Conservation (phyloP, 2,113 vertebrate genomes). For the Probosciger aterrimus region DNA sequence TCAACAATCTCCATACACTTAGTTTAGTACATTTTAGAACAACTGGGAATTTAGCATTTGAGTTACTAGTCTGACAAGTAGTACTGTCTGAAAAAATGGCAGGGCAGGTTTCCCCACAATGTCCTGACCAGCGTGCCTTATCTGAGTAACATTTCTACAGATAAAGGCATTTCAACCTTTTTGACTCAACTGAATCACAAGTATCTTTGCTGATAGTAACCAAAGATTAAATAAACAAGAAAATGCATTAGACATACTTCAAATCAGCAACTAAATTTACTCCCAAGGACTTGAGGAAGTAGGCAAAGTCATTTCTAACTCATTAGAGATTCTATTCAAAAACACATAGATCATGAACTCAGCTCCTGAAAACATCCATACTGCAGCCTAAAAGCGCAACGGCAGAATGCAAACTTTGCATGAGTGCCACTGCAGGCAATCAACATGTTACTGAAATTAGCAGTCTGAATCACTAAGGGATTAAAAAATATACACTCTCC, state of each 20-base stretch:
- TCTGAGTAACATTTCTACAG: not conserved
- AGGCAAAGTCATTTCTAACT: not conserved
- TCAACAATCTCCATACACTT: not conserved
- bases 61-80: not conserved
- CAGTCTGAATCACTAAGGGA: not conserved
- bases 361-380: not conserved
- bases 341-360: not conserved
- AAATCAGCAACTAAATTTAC: not conserved
- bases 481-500: not conserved
- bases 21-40: not conserved
- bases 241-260: not conserved
- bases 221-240: not conserved
- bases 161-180: not conserved
- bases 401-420: not conserved
- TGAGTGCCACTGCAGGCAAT: not conserved
- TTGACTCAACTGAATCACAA: not conserved
- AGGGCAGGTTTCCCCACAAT: not conserved
- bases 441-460: not conserved
- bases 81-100: not conserved
- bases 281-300: not conserved
- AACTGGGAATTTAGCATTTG: not conserved
- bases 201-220: not conserved
- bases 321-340: not conserved
- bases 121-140: rapidly evolving
- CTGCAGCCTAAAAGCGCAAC: not conserved